Percentiles rank a stretch among this genome's conserved stretches.
Evolutionary conservation across 2,888 invertebrate genomes (phyloP).

Genomic region (Platycheirus albimanus): DNA sequence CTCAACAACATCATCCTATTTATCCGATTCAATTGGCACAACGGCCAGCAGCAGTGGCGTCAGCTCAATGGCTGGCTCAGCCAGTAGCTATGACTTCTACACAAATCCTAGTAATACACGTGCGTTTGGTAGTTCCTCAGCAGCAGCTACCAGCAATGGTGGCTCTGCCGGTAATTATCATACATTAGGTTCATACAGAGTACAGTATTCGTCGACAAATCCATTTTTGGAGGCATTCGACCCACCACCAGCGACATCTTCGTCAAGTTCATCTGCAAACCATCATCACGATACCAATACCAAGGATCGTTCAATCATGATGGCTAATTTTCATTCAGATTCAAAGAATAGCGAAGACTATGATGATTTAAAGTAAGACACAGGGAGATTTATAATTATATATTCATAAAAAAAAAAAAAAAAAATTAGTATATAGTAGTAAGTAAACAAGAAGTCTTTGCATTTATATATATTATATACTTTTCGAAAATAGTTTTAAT

Average conservation of each 20-base stretch:
- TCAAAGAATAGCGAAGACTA: constrained; percentile 82
- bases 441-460: constrained; percentile 13
- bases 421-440: constrained; percentile 2
- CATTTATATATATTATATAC: constrained; percentile 1
- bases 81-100: constrained; percentile 82
- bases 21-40: constrained; percentile 77
- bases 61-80: constrained; percentile 81
- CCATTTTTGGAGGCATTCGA: constrained; percentile 83
- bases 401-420: constrained; percentile 18
- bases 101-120: constrained; percentile 76
- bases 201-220: constrained; percentile 83
- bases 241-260: constrained; percentile 75
- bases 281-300: constrained; percentile 17
- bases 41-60: constrained; percentile 82
- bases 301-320: constrained; percentile 76
- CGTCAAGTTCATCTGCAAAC: constrained; percentile 46
- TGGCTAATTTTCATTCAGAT: constrained; percentile 81
- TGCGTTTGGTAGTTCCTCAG: constrained; percentile 71
- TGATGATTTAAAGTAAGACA: constrained; percentile 81
- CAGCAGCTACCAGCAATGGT: constrained; percentile 72
- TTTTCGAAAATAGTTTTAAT: constrained; percentile 23
- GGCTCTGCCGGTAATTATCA: constrained; percentile 81
- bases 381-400: constrained; percentile 54
- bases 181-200: constrained; percentile 82
- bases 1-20: constrained; percentile 77